These are phyloP conservation scores for Pseudolaguvia tuberculata DNA, from an alignment of 2,113 vertebrate species.

Conservation along the genomic window DNA sequence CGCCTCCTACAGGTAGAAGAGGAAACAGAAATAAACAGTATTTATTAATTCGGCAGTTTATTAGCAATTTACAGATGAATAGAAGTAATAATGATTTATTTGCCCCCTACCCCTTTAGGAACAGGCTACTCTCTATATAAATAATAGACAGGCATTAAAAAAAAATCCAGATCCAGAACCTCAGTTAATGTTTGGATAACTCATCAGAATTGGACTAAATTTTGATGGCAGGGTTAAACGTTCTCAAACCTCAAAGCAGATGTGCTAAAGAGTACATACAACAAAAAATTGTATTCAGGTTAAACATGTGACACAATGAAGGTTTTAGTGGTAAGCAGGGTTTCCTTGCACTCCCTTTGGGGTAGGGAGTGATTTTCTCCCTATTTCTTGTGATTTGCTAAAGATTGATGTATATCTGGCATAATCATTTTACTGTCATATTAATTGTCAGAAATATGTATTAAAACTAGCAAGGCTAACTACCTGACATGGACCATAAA, in stretches of 20 bases:
- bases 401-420: too few relatives aligned
- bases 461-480: not conserved
- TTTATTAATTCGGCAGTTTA: not conserved
- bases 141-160: not conserved
- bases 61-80: not conserved
- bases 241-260: not conserved
- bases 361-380: too few relatives aligned
- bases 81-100: not conserved
- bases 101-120: not conserved
- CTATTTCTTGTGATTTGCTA: too few relatives aligned
- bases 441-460: not conserved
- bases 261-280: not conserved
- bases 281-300: not conserved
- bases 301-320: not conserved
- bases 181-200: not conserved
- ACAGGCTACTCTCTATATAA: not conserved
- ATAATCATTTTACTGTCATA: not conserved
- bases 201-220: not conserved
- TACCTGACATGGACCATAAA: not conserved
- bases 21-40: not conserved
- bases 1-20: slow-evolving; percentile 69
- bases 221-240: not conserved
- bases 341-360: too few relatives aligned
- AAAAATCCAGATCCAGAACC: not conserved
- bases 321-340: too few relatives aligned